phyloP scores from a whole-genome alignment of 2,888 invertebrate genomes.

The Petrolisthes cinctipes region DNA sequence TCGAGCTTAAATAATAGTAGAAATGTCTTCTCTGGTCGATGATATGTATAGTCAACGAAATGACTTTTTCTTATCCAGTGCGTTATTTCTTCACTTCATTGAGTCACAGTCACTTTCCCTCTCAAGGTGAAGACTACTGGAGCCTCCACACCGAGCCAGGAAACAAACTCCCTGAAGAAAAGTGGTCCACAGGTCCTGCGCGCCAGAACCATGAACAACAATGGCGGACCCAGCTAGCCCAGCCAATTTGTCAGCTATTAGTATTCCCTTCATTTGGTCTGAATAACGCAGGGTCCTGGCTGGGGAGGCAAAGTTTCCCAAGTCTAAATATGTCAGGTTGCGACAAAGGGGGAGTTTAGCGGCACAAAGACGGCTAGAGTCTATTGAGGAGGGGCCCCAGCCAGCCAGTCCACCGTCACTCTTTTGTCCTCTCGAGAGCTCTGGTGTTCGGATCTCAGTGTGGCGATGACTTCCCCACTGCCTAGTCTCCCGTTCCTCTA shows the following conservation, averaged over 20 bases:
- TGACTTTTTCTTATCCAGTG: no score
- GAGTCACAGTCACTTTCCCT: no score
- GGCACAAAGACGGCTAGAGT: constrained; percentile 51
- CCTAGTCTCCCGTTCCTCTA: background rate
- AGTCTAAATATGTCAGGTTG: constrained; percentile 64
- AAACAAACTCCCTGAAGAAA: constrained; percentile 7
- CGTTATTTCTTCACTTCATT: no score
- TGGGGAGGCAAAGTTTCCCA: constrained; percentile 63
- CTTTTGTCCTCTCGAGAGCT: constrained; percentile 50
- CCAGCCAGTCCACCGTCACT: constrained; percentile 34
- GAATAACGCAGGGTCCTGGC: constrained; percentile 49
- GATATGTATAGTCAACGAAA: no score
- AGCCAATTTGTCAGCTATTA: constrained; percentile 65
- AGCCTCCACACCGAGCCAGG: no score
- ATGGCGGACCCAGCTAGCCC: constrained; percentile 41
- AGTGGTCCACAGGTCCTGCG: constrained; percentile 11
- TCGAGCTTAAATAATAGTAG: no score
- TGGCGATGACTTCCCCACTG: background rate
- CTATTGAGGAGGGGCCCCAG: constrained; percentile 49
- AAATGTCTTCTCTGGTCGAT: no score
- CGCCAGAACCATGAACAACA: constrained; percentile 41
- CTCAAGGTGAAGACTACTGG: no score
- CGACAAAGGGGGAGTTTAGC: constrained; percentile 63
- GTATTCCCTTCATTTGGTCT: constrained; percentile 63
- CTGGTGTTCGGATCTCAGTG: background rate